Percentiles rank a stretch among this genome's conserved stretches.
These are phyloP conservation scores for Brachypalpus laphriformis DNA, from an alignment of 2,888 invertebrate species.

Conservation along the genomic window DNA sequence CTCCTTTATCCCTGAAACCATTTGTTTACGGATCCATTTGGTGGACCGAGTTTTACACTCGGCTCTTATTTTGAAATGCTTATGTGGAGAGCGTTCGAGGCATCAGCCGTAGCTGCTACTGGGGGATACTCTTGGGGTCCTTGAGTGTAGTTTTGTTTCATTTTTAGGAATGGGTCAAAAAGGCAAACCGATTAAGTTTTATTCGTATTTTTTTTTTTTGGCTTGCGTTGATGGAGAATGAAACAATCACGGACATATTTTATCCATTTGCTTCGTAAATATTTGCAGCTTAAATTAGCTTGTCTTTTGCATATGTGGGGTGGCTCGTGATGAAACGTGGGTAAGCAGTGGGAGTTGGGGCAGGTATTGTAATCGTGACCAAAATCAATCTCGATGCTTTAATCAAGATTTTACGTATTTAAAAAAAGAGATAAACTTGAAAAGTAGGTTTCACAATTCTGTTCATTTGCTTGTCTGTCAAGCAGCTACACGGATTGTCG, in stretches of 20 bases:
- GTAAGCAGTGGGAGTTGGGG: too few species aligned
- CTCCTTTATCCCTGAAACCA: neutral
- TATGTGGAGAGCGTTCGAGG: neutral
- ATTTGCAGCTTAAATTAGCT: conserved; percentile 48
- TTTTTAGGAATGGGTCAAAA: conserved; percentile 11
- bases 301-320: conserved; percentile 2
- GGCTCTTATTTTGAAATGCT: neutral
- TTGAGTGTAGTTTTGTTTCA: conserved; percentile 18
- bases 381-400: too few species aligned
- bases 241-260: conserved; percentile 55
- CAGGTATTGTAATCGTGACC: too few species aligned
- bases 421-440: too few species aligned
- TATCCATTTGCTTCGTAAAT: conserved; percentile 58
- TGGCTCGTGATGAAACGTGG: neutral
- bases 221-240: conserved; percentile 4
- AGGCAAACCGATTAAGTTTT: conserved; percentile 44
- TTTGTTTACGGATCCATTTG: conserved; percentile 14
- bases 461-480: too few species aligned
- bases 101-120: neutral
- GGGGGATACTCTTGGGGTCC: neutral
- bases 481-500: too few species aligned
- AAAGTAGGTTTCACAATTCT: too few species aligned
- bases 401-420: too few species aligned
- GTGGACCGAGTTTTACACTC: neutral
- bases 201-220: neutral